Evolutionary conservation across 2,888 invertebrate genomes (phyloP).

Genomic region (Scaptodrosophila latifasciaeformis): DNA sequence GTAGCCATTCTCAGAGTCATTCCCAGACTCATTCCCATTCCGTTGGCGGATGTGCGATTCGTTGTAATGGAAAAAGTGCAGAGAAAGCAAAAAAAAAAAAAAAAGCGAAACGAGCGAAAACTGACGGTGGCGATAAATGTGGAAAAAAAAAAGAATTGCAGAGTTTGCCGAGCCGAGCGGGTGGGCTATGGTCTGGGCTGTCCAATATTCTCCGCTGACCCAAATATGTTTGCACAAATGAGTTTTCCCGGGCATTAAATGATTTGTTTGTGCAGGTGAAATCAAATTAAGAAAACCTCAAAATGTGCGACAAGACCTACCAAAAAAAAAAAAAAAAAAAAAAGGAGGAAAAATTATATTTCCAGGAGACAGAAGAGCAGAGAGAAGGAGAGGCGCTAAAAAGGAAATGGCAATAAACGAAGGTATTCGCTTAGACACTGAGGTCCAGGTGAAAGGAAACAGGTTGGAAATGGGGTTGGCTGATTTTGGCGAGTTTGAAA

Average conservation of each 20-base stretch:
- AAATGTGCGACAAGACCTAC: slow-evolving; percentile 5
- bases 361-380: neutral
- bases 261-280: slow-evolving; percentile 54
- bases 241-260: slow-evolving; percentile 50
- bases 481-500: no score
- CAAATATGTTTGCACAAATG: slow-evolving; percentile 51
- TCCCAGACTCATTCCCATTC: no score
- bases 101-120: neutral
- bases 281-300: slow-evolving; percentile 47
- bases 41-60: neutral
- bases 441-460: no score
- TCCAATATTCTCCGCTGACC: slow-evolving; percentile 32
- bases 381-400: neutral
- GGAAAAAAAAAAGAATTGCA: slow-evolving; percentile 3
- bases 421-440: no score
- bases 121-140: no score
- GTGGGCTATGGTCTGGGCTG: neutral
- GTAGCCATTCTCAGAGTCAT: no score
- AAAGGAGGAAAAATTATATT: no score
- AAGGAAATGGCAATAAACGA: no score
- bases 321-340: slow-evolving; percentile 6
- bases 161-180: neutral
- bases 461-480: no score
- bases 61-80: slow-evolving; percentile 7
- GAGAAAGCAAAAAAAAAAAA: neutral